A percentile compares a stretch with the other conserved stretches of the same genome.
Conservation (phyloP, 53 echinoderm and acorn worm genomes). For the Zoroaster sp. region DNA sequence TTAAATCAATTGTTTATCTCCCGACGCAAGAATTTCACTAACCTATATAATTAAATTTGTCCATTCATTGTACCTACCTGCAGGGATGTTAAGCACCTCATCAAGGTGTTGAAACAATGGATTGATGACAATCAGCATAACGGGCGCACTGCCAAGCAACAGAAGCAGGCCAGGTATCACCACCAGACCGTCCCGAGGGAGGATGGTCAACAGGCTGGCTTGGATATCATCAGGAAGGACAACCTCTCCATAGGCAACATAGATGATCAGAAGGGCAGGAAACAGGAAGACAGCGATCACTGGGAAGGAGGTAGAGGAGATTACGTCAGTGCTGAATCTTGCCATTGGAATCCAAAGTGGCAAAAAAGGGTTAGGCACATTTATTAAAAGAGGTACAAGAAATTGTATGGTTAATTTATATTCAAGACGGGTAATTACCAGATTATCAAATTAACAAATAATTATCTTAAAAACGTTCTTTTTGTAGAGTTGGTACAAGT, state of each 20-base stretch:
- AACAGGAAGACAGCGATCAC: slow-evolving; percentile 41
- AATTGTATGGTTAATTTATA: too few relatives aligned
- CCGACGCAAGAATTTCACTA: too few relatives aligned
- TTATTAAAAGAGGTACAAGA: not conserved
- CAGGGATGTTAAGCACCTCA: not conserved
- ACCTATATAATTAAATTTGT: too few relatives aligned
- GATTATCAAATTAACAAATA: too few relatives aligned
- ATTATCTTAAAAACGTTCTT: too few relatives aligned
- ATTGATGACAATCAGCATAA: slow-evolving; percentile 41
- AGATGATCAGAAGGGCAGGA: slow-evolving; percentile 27
- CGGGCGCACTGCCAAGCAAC: slow-evolving; percentile 23
- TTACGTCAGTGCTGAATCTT: not conserved
- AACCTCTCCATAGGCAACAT: slow-evolving; percentile 17
- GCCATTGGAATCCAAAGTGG: not conserved
- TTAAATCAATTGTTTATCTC: too few relatives aligned
- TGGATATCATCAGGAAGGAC: not conserved
- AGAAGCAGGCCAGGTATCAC: slow-evolving; percentile 40
- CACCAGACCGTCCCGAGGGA: not conserved
- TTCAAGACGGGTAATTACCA: too few relatives aligned
- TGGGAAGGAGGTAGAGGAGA: not conserved
- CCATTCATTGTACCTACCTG: slow-evolving; percentile 27
- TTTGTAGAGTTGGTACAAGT: too few relatives aligned
- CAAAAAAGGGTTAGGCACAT: not conserved
- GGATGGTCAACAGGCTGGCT: not conserved
- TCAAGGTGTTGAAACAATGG: slow-evolving; percentile 43